A percentile compares a stretch with the other conserved stretches of the same genome.
Evolutionary conservation across 2,113 vertebrate species (phyloP).

Genomic region (Pygoscelis adeliae): DNA sequence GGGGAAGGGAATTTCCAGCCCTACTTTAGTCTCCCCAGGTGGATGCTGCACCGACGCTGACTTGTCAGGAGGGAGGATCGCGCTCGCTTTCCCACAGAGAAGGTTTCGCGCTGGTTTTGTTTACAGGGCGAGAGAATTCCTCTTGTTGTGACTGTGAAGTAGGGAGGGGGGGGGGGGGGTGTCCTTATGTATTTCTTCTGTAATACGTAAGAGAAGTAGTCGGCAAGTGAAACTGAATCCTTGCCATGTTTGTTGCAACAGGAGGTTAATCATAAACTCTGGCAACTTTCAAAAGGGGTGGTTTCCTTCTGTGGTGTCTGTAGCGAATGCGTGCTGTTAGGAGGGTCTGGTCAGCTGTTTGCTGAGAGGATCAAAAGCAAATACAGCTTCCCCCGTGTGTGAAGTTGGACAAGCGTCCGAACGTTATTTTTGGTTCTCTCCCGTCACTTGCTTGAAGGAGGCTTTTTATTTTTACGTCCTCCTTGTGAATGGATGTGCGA

Average conservation of each 20-base stretch:
- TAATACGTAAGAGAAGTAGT: background rate
- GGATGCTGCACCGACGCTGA: background rate
- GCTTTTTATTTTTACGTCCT: background rate
- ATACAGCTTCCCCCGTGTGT: background rate
- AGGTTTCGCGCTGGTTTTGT: background rate
- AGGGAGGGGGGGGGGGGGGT: background rate
- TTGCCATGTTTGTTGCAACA: constrained; percentile 38
- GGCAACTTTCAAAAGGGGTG: constrained; percentile 1
- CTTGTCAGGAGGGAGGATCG: background rate
- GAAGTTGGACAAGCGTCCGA: background rate
- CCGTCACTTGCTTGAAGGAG: background rate
- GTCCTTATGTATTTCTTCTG: background rate
- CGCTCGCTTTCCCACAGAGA: background rate
- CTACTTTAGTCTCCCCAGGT: background rate
- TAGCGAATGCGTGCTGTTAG: background rate
- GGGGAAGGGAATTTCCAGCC: constrained; percentile 44
- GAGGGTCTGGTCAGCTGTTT: background rate
- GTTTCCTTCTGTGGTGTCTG: background rate
- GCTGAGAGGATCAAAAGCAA: background rate
- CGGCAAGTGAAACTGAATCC: constrained; percentile 32
- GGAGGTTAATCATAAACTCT: constrained; percentile 52
- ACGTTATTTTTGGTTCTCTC: background rate
- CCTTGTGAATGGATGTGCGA: background rate
- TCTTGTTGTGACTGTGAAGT: background rate
- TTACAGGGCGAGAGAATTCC: background rate